Evolutionary conservation across 2,888 invertebrate genomes (phyloP).

Genomic region (Apodemia mormo): DNA sequence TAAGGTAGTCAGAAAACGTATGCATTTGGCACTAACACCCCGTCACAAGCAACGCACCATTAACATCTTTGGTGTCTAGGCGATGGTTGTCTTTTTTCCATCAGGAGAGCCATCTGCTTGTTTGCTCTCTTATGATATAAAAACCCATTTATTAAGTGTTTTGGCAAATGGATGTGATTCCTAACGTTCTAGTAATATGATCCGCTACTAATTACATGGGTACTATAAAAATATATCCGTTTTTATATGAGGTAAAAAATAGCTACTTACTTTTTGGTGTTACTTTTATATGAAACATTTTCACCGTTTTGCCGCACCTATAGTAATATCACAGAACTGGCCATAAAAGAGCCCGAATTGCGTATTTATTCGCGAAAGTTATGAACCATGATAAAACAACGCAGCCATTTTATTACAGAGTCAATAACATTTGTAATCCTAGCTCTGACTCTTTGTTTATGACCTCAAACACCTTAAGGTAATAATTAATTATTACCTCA

Average conservation of each 20-base stretch:
- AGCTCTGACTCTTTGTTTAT: constrained; percentile 33
- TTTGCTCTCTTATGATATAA: too few species aligned
- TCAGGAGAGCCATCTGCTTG: too few species aligned
- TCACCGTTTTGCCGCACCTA: constrained; percentile 4
- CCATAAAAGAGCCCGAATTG: constrained; percentile 43
- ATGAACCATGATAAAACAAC: constrained; percentile 63
- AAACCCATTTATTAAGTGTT: too few species aligned
- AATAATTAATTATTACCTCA: background rate
- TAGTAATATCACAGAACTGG: constrained; percentile 9
- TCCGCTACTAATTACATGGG: too few species aligned
- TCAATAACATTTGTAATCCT: constrained; percentile 52
- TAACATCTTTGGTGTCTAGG: too few species aligned
- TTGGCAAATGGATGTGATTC: too few species aligned
- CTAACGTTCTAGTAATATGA: too few species aligned
- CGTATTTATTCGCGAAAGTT: constrained; percentile 66
- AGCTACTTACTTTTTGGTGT: background rate
- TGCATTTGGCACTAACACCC: too few species aligned
- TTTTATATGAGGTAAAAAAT: background rate
- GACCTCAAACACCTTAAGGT: constrained; percentile 20
- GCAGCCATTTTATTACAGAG: constrained; percentile 57
- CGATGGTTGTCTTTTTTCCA: too few species aligned
- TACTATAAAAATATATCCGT: too few species aligned
- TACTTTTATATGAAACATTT: constrained; percentile 6
- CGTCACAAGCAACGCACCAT: too few species aligned
- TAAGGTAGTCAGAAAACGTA: too few species aligned